phyloP scores from a whole-genome alignment of 2,113 vertebrate species.

The Andinoacara biseriatus region DNA sequence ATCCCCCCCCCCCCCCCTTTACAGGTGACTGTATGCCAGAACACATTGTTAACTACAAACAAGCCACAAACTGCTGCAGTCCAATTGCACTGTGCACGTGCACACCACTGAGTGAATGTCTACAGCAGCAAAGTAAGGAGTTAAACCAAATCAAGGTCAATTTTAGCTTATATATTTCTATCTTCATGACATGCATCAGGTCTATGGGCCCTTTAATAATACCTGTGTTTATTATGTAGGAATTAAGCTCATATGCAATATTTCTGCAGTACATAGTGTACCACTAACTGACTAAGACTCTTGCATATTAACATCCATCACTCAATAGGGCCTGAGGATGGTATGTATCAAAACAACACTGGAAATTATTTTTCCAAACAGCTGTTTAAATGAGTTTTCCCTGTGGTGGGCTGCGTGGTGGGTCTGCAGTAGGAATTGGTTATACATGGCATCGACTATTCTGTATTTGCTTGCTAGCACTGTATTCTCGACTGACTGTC shows the following conservation, averaged over 20 bases:
- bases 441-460: conserved; percentile 11
- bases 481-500: conserved; percentile 48
- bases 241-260: not conserved
- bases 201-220: not conserved
- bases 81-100: no score
- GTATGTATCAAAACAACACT: not conserved
- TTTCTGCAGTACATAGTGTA: not conserved
- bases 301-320: not conserved
- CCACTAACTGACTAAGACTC: not conserved
- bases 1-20: no score
- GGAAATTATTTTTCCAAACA: not conserved
- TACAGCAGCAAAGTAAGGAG: no score
- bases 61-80: accelerated
- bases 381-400: not conserved
- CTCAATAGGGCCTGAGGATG: not conserved
- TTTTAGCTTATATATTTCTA: not conserved
- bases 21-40: no score
- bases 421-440: conserved; percentile 33
- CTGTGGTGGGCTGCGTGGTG: not conserved
- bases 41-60: no score
- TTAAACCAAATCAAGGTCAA: no score
- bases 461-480: conserved; percentile 21
- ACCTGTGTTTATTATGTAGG: not conserved
- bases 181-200: not conserved
- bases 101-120: no score